phyloP scores from a whole-genome alignment of 2,888 invertebrate genomes.

The Celastrina argiolus region DNA sequence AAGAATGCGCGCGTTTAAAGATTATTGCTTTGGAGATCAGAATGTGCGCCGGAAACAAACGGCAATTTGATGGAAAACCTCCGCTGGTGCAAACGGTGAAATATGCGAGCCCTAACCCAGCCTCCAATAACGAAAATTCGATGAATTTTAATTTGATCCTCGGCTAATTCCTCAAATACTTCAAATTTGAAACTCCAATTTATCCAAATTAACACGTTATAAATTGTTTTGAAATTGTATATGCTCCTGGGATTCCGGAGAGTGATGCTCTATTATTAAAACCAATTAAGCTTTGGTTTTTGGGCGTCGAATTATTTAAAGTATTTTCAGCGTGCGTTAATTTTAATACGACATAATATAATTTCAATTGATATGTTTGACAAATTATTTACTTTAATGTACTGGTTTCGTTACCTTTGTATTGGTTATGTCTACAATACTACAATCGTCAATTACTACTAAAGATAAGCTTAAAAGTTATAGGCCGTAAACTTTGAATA shows the following conservation, averaged over 20 bases:
- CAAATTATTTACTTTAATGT: too few species aligned
- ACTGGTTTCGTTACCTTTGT: too few species aligned
- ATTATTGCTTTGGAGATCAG: slow-evolving; percentile 48
- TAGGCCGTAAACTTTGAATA: slow-evolving; percentile 22
- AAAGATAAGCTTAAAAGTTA: background rate
- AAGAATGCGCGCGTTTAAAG: slow-evolving; percentile 46
- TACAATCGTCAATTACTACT: too few species aligned
- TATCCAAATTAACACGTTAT: slow-evolving; percentile 19
- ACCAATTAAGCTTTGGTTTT: background rate
- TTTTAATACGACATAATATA: background rate
- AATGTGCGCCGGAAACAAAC: slow-evolving; percentile 47
- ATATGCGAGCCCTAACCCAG: slow-evolving; percentile 22
- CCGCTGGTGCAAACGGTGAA: slow-evolving; percentile 26
- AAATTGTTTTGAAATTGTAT: slow-evolving; percentile 17
- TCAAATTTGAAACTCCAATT: slow-evolving; percentile 15
- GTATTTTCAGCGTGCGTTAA: background rate
- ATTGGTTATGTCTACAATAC: background rate
- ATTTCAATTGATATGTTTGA: background rate
- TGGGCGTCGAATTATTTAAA: background rate
- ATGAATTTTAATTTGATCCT: slow-evolving; percentile 24
- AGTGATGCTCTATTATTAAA: slow-evolving; percentile 11
- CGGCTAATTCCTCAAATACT: slow-evolving; percentile 20
- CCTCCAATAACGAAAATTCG: slow-evolving; percentile 23
- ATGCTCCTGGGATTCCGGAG: slow-evolving; percentile 12
- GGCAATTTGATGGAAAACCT: slow-evolving; percentile 38